Evolutionary conservation across 2,113 vertebrate genomes (phyloP).

Genomic region (Pontoporia blainvillei): DNA sequence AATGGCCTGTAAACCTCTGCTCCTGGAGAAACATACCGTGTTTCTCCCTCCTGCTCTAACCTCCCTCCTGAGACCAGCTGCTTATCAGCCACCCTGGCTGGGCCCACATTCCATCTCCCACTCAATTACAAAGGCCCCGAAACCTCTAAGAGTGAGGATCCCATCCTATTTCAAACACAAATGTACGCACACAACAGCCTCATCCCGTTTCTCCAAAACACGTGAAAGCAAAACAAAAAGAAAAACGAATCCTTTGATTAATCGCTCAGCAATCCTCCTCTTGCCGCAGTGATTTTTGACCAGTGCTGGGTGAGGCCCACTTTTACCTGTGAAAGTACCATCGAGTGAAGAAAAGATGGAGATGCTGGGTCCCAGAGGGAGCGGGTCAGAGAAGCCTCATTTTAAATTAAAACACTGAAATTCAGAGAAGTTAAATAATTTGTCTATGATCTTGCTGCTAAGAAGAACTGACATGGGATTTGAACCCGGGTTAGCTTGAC

Average conservation of each 20-base stretch:
- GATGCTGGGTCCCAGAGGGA: not conserved
- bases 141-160: not conserved
- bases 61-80: not conserved
- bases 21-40: slow-evolving; percentile 36
- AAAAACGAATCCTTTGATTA: not conserved
- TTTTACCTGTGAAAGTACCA: not conserved
- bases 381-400: not conserved
- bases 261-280: not conserved
- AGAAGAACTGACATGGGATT: not conserved
- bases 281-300: not conserved
- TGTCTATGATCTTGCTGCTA: not conserved
- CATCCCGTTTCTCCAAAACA: not conserved
- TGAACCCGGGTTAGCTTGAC: not conserved
- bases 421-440: not conserved
- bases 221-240: not conserved
- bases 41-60: not conserved
- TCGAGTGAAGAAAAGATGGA: not conserved
- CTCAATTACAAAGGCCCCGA: not conserved
- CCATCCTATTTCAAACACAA: not conserved
- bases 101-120: not conserved
- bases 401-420: not conserved
- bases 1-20: slow-evolving; percentile 54
- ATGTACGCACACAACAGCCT: not conserved
- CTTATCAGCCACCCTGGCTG: not conserved
- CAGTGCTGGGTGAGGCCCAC: fast-evolving